phyloP scores from a whole-genome alignment of 35 echinoderm and acorn worm genomes.

The Diadema setosum region DNA sequence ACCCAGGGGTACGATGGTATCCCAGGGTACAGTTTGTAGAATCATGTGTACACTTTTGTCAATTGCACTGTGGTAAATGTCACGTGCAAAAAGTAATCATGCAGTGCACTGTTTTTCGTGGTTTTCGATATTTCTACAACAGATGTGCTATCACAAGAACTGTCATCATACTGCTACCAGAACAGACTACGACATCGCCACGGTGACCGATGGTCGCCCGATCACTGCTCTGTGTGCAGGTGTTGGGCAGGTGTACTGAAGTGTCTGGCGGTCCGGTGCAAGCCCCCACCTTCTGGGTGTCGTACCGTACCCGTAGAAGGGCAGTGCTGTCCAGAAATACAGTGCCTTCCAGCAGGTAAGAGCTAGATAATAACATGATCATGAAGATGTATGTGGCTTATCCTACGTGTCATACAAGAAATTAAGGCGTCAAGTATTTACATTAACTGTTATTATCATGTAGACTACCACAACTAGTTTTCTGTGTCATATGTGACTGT shows the following conservation, averaged over 20 bases:
- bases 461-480: background rate
- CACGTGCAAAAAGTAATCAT: too few relatives aligned
- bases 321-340: slow-evolving; percentile 22
- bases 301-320: background rate
- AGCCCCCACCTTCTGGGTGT: background rate
- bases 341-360: background rate
- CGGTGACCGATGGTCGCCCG: slow-evolving; percentile 24
- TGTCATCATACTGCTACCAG: background rate
- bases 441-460: background rate
- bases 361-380: background rate
- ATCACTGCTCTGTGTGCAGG: slow-evolving; percentile 12
- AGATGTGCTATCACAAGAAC: background rate
- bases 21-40: background rate
- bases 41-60: background rate
- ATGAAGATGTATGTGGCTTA: background rate
- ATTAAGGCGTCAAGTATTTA: background rate
- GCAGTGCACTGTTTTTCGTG: too few relatives aligned
- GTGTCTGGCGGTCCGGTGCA: background rate
- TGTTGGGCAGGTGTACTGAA: slow-evolving; percentile 31
- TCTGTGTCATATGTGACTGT: too few relatives aligned
- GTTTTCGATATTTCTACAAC: too few relatives aligned
- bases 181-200: slow-evolving; percentile 10
- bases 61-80: background rate
- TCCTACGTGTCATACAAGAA: too few relatives aligned
- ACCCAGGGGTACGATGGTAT: too few relatives aligned